Percentiles rank a stretch among this genome's conserved stretches.
These are phyloP conservation scores for Meteorus colon DNA, from an alignment of 2,888 invertebrate species.

Conservation along the genomic window DNA sequence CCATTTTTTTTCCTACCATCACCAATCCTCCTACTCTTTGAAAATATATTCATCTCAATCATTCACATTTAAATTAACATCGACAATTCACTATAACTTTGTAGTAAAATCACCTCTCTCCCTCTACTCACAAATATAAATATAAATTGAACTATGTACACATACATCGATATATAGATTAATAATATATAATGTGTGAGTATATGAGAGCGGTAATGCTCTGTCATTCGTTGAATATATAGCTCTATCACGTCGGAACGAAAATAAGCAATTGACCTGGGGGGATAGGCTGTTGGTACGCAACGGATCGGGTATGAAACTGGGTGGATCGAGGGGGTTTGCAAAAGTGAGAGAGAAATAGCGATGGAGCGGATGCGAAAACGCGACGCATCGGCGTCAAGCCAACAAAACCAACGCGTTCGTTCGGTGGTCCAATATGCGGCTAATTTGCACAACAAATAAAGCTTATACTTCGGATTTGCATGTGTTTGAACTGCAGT, in stretches of 20 bases:
- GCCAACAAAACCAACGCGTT: constrained; percentile 69
- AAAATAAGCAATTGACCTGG: constrained; percentile 70
- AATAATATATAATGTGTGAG: not conserved
- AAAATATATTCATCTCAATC: no score
- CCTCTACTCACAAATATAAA: no score
- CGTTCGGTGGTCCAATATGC: constrained; percentile 71
- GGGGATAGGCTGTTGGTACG: constrained; percentile 51
- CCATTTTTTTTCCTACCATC: no score
- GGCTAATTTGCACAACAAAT: constrained; percentile 74
- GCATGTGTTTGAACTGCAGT: constrained; percentile 74
- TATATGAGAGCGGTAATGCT: constrained; percentile 28
- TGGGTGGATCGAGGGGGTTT: not conserved
- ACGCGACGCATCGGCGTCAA: constrained; percentile 52
- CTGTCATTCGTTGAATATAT: constrained; percentile 39
- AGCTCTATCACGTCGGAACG: constrained; percentile 57
- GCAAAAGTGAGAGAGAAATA: not conserved
- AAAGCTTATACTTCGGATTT: constrained; percentile 73
- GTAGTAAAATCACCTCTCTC: no score
- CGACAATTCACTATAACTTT: no score
- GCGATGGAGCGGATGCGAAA: not conserved
- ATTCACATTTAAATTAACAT: no score
- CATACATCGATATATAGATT: not conserved
- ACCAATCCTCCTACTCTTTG: no score
- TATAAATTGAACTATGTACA: no score
- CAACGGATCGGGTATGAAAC: constrained; percentile 6